Percentiles rank a stretch among this genome's conserved stretches.
Evolutionary conservation across 2,888 invertebrate species (phyloP).

Genomic region (Cataglyphis albicans): DNA sequence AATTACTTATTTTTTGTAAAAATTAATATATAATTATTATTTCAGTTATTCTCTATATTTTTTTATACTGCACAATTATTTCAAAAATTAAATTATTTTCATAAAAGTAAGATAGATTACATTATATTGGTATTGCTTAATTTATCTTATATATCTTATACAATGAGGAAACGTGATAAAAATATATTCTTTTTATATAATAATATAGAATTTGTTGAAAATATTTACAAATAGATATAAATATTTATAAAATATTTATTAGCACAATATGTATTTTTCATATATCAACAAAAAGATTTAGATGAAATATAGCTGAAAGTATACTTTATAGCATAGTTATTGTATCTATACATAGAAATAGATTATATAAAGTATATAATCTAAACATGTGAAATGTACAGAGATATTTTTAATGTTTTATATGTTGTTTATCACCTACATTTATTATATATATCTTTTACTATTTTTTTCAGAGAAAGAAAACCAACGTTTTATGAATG

Average conservation of each 20-base stretch:
- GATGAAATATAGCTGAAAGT: neutral
- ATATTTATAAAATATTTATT: neutral
- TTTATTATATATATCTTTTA: neutral
- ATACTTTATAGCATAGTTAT: neutral
- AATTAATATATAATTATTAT: neutral
- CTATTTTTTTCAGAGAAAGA: slow-evolving; percentile 9
- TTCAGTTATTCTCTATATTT: neutral
- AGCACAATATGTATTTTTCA: neutral
- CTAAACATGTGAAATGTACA: neutral
- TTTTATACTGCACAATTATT: neutral
- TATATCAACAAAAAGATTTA: neutral
- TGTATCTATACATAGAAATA: neutral
- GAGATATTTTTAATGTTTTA: slow-evolving; percentile 13
- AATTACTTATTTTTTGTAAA: neutral
- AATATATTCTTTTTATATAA: neutral
- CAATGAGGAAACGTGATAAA: neutral
- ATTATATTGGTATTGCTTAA: neutral
- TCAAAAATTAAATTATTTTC: neutral
- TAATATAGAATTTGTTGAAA: neutral
- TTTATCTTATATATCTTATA: neutral
- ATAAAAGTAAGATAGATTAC: neutral
- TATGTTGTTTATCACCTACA: neutral
- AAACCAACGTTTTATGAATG: neutral
- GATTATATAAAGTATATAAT: neutral
- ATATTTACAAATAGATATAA: neutral